Base-by-base conservation (phyloP, 2,888 invertebrate genomes). In the Netelia melanura region DNA sequence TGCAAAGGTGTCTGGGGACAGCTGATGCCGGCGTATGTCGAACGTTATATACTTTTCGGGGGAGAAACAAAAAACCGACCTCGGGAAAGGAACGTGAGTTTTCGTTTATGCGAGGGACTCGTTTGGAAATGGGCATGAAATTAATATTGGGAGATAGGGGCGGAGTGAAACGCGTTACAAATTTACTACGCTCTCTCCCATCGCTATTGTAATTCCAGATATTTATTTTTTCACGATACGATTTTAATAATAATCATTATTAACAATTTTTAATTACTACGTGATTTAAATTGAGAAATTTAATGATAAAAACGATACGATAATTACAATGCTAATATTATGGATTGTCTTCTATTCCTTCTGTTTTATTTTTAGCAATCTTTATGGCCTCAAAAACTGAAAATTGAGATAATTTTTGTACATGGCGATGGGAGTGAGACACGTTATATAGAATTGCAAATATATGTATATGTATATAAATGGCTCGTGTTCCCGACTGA, bases 401-500 rank as follows among this genome's bases (percentile, higher is more conserved):
- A 17, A 58, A 58, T 17, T 58, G 5, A 1, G 17, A 58, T 58
- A 58, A n/a, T 17, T 58, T 58, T 17, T 58, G n/a, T n/a, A 17
- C 58, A n/a, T 58, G 9, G 2, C 58, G 9, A 14, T 14, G n/a
- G 21, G 3, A 48, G 2, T 2, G 10, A 48, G 10, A 48, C 14
- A 11, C 14, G 14, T 48, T 48, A 48, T 3, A 48, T 48, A 48
- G 2, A 48, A 14, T 14, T 48, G 14, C 5, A 48, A 14, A 48
- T 48, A 48, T 48, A 48, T 48, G 21, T 21, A 48, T 48, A 48
- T 48, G 14, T 48, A 48, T 48, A 14, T 88, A 87, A 6, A 87
- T 89, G 91, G 90, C 91, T 91, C 91, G 91, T 91, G 91, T 21
- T 10, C 14, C 90, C 90, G 90, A 89, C 90, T 91, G 91, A 38